These are phyloP conservation scores for Corapipo altera DNA, from an alignment of 2,113 vertebrate species.

Conservation along the genomic window DNA sequence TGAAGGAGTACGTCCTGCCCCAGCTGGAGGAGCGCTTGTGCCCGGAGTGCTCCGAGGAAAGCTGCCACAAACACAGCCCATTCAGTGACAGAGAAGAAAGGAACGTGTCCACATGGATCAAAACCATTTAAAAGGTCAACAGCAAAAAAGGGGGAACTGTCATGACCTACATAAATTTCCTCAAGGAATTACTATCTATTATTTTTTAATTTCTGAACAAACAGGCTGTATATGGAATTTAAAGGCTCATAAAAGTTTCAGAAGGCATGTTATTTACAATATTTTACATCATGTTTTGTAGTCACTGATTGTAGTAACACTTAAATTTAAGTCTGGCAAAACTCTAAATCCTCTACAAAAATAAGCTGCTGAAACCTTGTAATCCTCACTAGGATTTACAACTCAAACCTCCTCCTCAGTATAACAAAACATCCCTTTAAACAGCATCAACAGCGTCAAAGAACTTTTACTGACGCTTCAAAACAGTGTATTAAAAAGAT, in stretches of 20 bases:
- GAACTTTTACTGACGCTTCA: not conserved
- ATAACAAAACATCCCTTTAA: not conserved
- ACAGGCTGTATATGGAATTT: not conserved
- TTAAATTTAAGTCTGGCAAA: not conserved
- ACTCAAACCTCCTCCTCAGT: not conserved
- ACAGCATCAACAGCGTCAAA: not conserved
- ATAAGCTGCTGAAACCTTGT: not conserved
- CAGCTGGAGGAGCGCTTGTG: constrained; percentile 95
- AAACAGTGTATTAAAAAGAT: not conserved
- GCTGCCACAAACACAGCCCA: constrained; percentile 55
- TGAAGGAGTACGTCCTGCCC: constrained; percentile 96
- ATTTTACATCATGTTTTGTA: not conserved
- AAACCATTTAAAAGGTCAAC: not conserved
- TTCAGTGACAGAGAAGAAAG: not conserved
- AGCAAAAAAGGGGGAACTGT: not conserved
- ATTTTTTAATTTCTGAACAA: not conserved
- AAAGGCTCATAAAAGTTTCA: not conserved
- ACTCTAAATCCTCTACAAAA: not conserved
- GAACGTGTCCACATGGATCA: accelerated
- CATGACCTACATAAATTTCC: not conserved
- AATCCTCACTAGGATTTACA: not conserved
- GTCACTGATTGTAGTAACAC: not conserved
- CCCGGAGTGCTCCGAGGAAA: constrained; percentile 72
- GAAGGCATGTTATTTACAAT: not conserved
- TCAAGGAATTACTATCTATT: not conserved